These are phyloP conservation scores for Cuniculus paca DNA, from an alignment of 2,797 vertebrate species.

Conservation along the genomic window DNA sequence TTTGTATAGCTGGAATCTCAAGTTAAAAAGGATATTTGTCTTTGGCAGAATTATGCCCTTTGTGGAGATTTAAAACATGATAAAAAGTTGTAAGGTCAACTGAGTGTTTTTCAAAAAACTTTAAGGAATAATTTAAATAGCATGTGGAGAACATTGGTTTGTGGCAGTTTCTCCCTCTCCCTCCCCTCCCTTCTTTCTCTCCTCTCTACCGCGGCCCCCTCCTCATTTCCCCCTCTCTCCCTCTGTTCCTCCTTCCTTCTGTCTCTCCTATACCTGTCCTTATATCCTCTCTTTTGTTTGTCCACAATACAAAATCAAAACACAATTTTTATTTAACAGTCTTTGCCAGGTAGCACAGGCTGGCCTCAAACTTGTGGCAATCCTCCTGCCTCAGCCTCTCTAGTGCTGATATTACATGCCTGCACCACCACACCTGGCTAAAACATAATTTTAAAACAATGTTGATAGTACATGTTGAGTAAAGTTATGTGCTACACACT, in stretches of 20 bases:
- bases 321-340: too few relatives aligned
- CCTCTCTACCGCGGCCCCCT: too few relatives aligned
- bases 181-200: too few relatives aligned
- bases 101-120: neutral
- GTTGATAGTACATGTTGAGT: too few relatives aligned
- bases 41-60: neutral
- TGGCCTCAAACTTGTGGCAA: too few relatives aligned
- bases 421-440: too few relatives aligned
- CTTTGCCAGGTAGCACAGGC: too few relatives aligned
- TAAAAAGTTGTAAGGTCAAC: neutral
- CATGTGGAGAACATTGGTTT: neutral
- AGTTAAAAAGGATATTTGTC: neutral
- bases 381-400: too few relatives aligned
- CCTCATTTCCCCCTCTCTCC: too few relatives aligned
- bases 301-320: neutral
- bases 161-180: rapidly evolving
- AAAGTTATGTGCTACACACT: neutral
- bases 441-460: neutral
- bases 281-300: neutral
- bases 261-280: too few relatives aligned
- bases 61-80: neutral
- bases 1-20: neutral
- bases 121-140: neutral
- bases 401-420: too few relatives aligned
- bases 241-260: too few relatives aligned